These are phyloP conservation scores for Agrotis clavis DNA, from an alignment of 2,888 invertebrate genomes.

Conservation along the genomic window DNA sequence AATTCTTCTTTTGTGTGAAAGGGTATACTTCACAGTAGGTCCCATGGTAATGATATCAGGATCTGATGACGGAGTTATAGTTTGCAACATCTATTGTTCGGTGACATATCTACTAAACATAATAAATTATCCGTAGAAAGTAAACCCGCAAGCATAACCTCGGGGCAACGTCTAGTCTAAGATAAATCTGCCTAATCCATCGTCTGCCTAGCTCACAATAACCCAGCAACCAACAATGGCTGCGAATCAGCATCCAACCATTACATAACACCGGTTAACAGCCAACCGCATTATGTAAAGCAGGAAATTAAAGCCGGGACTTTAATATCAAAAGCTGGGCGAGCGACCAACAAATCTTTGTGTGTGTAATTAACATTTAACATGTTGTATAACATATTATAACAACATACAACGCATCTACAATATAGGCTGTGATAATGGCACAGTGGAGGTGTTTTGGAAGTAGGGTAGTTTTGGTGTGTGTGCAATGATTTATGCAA, in stretches of 20 bases:
- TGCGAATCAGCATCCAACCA: conserved; percentile 22
- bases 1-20: no score
- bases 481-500: no score
- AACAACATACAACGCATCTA: conserved; percentile 52
- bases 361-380: conserved; percentile 68
- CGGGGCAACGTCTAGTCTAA: no score
- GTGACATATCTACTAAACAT: background rate
- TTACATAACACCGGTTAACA: conserved; percentile 26
- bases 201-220: conserved; percentile 1
- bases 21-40: no score
- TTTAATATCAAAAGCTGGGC: conserved; percentile 51
- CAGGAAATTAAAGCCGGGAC: conserved; percentile 56
- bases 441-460: conserved; percentile 5
- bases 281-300: conserved; percentile 42
- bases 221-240: conserved; percentile 45
- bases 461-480: conserved; percentile 28
- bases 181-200: conserved; percentile 19
- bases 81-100: background rate
- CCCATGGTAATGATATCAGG: no score
- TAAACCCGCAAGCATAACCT: background rate
- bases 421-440: conserved; percentile 41
- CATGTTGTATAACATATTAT: conserved; percentile 64
- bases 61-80: no score
- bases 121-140: conserved; percentile 1
- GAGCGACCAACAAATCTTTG: conserved; percentile 56